A percentile compares a stretch with the other conserved stretches of the same genome.
These are phyloP conservation scores for Sebastes taczanowskii DNA, from an alignment of 2,797 vertebrate species.

Conservation along the genomic window DNA sequence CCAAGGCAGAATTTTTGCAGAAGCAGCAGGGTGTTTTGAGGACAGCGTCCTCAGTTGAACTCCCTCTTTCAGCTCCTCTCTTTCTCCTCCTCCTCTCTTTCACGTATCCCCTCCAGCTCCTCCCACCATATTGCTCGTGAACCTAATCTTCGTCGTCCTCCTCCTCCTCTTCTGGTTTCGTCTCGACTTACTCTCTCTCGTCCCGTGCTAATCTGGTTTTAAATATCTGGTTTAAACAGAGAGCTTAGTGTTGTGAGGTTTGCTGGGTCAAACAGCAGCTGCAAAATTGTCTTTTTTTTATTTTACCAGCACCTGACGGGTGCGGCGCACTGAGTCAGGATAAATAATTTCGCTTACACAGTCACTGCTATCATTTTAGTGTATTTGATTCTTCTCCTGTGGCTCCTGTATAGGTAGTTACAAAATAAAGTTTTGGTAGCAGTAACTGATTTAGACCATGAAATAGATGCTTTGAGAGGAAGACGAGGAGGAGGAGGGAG, in stretches of 20 bases:
- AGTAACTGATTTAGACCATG: slow-evolving; percentile 6
- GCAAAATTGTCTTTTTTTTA: not conserved
- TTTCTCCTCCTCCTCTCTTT: slow-evolving; percentile 14
- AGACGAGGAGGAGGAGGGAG: not conserved
- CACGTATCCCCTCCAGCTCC: slow-evolving; percentile 1
- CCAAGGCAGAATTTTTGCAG: slow-evolving; percentile 3
- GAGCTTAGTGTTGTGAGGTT: not conserved
- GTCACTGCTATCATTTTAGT: slow-evolving; percentile 26
- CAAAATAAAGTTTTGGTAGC: slow-evolving; percentile 21
- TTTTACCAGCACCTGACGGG: slow-evolving; percentile 17
- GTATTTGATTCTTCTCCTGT: slow-evolving; percentile 16
- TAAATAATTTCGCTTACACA: slow-evolving; percentile 1
- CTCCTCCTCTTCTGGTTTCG: slow-evolving; percentile 26
- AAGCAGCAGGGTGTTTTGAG: slow-evolving; percentile 33
- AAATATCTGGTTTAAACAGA: slow-evolving; percentile 4
- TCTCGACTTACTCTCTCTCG: slow-evolving; percentile 3
- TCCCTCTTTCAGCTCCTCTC: slow-evolving; percentile 16
- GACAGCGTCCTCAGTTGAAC: slow-evolving; percentile 66
- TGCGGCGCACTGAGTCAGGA: not conserved
- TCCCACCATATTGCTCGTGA: not conserved
- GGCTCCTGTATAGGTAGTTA: slow-evolving; percentile 22
- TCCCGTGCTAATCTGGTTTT: not conserved
- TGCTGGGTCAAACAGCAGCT: slow-evolving; percentile 19
- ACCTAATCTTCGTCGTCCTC: slow-evolving; percentile 12
- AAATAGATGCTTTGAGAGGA: slow-evolving; percentile 13